Evolutionary conservation across 2,797 vertebrate genomes (phyloP).

Genomic region (Girardinus metallicus): DNA sequence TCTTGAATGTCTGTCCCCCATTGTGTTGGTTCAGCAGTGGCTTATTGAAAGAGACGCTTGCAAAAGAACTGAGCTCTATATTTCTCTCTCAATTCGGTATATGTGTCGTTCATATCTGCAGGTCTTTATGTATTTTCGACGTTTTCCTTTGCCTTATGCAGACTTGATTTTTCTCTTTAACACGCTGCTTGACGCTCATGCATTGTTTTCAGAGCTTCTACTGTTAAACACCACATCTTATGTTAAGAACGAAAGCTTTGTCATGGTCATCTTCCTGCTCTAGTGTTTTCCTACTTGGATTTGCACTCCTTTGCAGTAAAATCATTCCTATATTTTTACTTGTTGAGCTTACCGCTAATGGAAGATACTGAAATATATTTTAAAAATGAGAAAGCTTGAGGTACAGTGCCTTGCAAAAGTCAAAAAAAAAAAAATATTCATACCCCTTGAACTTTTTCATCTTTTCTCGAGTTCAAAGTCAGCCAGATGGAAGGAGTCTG

Average conservation of each 20-base stretch:
- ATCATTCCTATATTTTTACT: constrained; percentile 43
- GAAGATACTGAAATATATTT: constrained; percentile 34
- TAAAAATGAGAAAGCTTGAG: constrained; percentile 26
- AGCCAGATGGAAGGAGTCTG: neutral
- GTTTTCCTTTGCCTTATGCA: constrained; percentile 69
- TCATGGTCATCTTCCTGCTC: constrained; percentile 42
- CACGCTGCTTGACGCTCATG: constrained; percentile 65
- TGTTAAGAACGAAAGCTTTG: constrained; percentile 45
- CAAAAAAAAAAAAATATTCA: neutral
- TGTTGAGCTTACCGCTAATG: constrained; percentile 21
- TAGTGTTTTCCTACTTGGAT: constrained; percentile 68
- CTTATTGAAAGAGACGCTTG: constrained; percentile 56
- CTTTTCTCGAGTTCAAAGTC: neutral
- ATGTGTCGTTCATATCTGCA: constrained; percentile 28
- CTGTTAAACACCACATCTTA: constrained; percentile 51
- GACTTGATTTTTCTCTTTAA: constrained; percentile 54
- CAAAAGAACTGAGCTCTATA: constrained; percentile 39
- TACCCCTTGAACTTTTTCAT: neutral
- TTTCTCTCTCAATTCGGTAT: constrained; percentile 12
- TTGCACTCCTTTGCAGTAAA: constrained; percentile 56
- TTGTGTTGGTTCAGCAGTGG: constrained; percentile 57
- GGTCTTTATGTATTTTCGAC: constrained; percentile 45
- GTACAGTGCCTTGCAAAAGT: constrained; percentile 1
- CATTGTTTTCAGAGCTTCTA: constrained; percentile 48
- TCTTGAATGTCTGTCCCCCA: constrained; percentile 62